A percentile compares a stretch with the other conserved stretches of the same genome.
Evolutionary conservation across 2,888 invertebrate species (phyloP).

Genomic region (Criorhina ranunculi): DNA sequence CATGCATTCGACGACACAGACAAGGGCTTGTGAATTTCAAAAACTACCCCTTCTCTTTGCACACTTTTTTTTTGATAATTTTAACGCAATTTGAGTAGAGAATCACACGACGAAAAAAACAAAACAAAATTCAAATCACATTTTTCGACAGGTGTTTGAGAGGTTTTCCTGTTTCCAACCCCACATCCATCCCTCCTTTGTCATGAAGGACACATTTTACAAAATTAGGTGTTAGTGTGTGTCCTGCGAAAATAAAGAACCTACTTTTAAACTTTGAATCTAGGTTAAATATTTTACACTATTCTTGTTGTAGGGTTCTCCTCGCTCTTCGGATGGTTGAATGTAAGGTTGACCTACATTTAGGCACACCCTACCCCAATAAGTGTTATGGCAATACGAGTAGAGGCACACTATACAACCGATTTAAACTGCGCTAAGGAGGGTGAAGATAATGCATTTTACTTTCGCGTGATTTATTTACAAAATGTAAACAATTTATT

Average conservation of each 20-base stretch:
- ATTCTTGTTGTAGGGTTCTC: slow-evolving; percentile 58
- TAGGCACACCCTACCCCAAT: slow-evolving; percentile 16
- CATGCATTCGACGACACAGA: slow-evolving; percentile 57
- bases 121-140: slow-evolving; percentile 22
- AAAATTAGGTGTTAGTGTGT: slow-evolving; percentile 44
- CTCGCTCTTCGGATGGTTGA: not conserved
- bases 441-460: slow-evolving; percentile 36
- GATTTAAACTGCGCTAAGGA: not conserved
- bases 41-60: slow-evolving; percentile 6
- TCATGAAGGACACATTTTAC: slow-evolving; percentile 45
- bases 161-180: not conserved
- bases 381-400: too few species aligned
- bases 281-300: slow-evolving; percentile 65
- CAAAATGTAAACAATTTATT: slow-evolving; percentile 29
- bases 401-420: slow-evolving; percentile 21
- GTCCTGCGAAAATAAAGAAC: slow-evolving; percentile 30
- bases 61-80: slow-evolving; percentile 29
- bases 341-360: slow-evolving; percentile 61
- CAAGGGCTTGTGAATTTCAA: slow-evolving; percentile 40
- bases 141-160: slow-evolving; percentile 26
- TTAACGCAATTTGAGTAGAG: slow-evolving; percentile 33
- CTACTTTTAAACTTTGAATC: slow-evolving; percentile 32
- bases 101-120: not conserved
- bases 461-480: slow-evolving; percentile 54
- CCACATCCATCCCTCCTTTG: not conserved